These are phyloP conservation scores for Saccopteryx bilineata DNA, from an alignment of 2,113 vertebrate species.

Conservation along the genomic window DNA sequence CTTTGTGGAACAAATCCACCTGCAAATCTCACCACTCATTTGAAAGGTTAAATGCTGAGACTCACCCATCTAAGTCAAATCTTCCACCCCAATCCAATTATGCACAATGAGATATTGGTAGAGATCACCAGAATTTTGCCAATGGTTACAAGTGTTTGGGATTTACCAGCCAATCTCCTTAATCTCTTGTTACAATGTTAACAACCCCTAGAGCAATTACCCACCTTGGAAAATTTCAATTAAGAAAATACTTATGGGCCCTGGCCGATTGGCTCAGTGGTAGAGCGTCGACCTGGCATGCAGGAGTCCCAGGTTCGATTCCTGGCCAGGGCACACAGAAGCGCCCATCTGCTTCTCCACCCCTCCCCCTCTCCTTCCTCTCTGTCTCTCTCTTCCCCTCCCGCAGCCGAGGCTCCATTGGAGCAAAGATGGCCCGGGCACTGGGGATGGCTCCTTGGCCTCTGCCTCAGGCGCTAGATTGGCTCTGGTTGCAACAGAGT, in stretches of 20 bases:
- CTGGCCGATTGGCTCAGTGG: too few species aligned
- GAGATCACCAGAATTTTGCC: slow-evolving; percentile 35
- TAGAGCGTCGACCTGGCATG: too few species aligned
- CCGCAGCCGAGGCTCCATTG: too few species aligned
- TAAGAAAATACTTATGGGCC: slow-evolving; percentile 45
- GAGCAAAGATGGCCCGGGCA: too few species aligned
- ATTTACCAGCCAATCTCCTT: slow-evolving; percentile 41
- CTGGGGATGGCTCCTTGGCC: too few species aligned
- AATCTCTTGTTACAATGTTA: slow-evolving; percentile 49
- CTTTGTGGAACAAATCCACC: slow-evolving; percentile 32
- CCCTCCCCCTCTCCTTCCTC: too few species aligned
- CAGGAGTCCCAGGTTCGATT: too few species aligned
- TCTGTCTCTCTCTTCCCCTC: too few species aligned
- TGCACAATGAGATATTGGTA: neutral
- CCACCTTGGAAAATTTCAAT: slow-evolving; percentile 50
- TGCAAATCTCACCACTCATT: neutral
- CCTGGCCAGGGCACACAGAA: too few species aligned
- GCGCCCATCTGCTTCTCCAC: too few species aligned
- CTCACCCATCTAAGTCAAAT: neutral
- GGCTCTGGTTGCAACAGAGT: too few species aligned
- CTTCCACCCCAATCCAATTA: neutral
- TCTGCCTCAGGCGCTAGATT: too few species aligned
- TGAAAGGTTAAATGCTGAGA: slow-evolving; percentile 8
- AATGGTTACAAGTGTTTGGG: neutral
- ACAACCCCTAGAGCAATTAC: slow-evolving; percentile 53